phyloP scores from a whole-genome alignment of 1,140 invertebrate genomes.

The Augochlora pura region DNA sequence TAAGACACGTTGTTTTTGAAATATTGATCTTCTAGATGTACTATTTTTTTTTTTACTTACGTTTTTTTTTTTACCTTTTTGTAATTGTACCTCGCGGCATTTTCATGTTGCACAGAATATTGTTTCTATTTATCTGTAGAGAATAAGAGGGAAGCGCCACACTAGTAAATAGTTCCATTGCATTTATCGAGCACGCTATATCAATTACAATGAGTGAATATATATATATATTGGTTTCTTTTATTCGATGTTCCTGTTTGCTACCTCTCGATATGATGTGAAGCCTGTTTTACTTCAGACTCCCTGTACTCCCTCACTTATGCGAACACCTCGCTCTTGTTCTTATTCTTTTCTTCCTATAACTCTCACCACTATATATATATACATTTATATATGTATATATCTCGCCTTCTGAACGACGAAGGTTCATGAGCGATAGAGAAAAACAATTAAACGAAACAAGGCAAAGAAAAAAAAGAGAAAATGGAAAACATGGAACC shows the following conservation, averaged over 20 bases:
- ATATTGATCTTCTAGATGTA: conserved; percentile 44
- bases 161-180: conserved; percentile 63
- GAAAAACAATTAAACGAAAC: conserved; percentile 9
- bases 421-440: conserved; percentile 51
- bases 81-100: conserved; percentile 37
- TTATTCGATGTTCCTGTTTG: conserved; percentile 52
- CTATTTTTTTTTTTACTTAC: not conserved
- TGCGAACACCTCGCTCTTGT: conserved; percentile 57
- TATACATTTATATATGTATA: no score
- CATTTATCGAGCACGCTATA: conserved; percentile 65
- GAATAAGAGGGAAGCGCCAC: conserved; percentile 62
- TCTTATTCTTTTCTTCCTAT: conserved; percentile 55
- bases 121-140: conserved; percentile 51
- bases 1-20: conserved; percentile 23
- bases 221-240: conserved; percentile 51
- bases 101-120: conserved; percentile 57
- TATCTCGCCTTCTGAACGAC: conserved; percentile 53
- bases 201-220: conserved; percentile 60
- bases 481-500: not conserved
- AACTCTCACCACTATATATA: conserved; percentile 40
- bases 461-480: conserved; percentile 15
- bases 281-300: conserved; percentile 55
- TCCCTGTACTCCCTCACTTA: conserved; percentile 45
- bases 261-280: conserved; percentile 53
- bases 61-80: conserved; percentile 15